Conservation (phyloP, 2,797 vertebrate genomes). For the Enteromius afrohamiltoni region DNA sequence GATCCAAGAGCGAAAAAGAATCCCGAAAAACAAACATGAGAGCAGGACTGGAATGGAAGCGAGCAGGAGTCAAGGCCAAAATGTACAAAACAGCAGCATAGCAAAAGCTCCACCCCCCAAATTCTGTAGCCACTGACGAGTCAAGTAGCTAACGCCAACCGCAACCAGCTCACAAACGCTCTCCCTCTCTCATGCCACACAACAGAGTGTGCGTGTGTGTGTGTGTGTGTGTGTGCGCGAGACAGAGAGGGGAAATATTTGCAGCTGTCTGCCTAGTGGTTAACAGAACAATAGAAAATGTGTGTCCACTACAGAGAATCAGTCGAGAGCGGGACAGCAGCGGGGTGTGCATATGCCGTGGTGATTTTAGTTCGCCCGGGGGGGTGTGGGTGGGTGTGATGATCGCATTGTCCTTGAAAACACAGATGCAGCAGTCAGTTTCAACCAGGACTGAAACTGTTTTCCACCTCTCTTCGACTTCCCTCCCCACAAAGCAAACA, state of each 20-base stretch:
- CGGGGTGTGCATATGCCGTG: conserved; percentile 22
- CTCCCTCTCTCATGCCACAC: not conserved
- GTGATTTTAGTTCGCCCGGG: conserved; percentile 24
- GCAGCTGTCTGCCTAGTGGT: conserved; percentile 62
- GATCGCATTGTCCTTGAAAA: conserved; percentile 59
- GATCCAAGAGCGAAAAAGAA: conserved; percentile 23
- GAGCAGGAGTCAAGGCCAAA: conserved; percentile 52
- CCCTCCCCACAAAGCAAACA: conserved; percentile 53
- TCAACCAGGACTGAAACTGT: conserved; percentile 61
- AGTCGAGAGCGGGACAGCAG: conserved; percentile 20
- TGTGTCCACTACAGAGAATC: conserved; percentile 41
- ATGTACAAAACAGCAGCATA: conserved; percentile 46
- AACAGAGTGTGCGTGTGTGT: not conserved
- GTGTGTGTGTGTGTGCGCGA: no score
- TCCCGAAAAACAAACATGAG: conserved; percentile 54
- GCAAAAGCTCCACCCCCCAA: conserved; percentile 29
- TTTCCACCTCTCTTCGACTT: conserved; percentile 53
- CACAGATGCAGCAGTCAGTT: conserved; percentile 54
- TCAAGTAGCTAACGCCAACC: conserved; percentile 31
- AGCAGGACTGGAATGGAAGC: conserved; percentile 41
- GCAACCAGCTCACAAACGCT: conserved; percentile 12
- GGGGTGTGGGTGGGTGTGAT: conserved; percentile 19
- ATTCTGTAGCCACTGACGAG: not conserved
- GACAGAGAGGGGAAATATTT: conserved; percentile 49
- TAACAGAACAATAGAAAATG: conserved; percentile 58